Percentiles rank a stretch among this genome's conserved stretches.
Conservation (phyloP, 92 coral and sea anemone species). For the Anthopleura xanthogrammica region DNA sequence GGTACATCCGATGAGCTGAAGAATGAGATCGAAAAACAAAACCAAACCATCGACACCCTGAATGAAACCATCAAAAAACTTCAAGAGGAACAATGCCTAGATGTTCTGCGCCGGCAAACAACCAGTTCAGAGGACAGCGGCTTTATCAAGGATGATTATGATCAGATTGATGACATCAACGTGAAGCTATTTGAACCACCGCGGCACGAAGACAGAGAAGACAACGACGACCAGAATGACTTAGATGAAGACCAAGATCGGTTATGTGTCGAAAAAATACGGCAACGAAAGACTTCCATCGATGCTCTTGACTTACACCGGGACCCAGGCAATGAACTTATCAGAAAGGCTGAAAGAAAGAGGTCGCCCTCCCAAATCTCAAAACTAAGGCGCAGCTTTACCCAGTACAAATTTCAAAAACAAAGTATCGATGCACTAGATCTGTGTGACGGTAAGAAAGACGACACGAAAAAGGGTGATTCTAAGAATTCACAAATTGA, state of each 20-base stretch:
- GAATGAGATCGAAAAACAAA: constrained; percentile 25
- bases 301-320: constrained; percentile 56
- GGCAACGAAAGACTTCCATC: constrained; percentile 45
- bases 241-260: constrained; percentile 13
- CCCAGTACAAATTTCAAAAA: constrained; percentile 14
- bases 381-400: constrained; percentile 51
- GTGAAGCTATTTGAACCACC: not conserved
- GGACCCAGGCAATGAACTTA: not conserved
- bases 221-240: not conserved
- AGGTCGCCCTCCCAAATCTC: constrained; percentile 18
- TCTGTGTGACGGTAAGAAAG: constrained; percentile 1
- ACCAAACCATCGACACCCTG: constrained; percentile 22
- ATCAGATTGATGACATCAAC: constrained; percentile 33
- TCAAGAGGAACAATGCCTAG: constrained; percentile 1
- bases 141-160: constrained; percentile 8
- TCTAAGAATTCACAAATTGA: constrained; percentile 60
- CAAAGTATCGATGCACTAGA: constrained; percentile 27
- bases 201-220: not conserved
- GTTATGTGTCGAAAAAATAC: constrained; percentile 12
- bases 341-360: not conserved
- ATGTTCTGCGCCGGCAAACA: not conserved
- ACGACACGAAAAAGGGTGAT: not conserved
- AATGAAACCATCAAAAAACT: constrained; percentile 24
- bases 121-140: not conserved
- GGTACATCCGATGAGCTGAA: constrained; percentile 29